Evolutionary conservation across 1,140 invertebrate genomes (phyloP), one percentile per base, ranked within the genome.

Genomic region (Bombus pascuorum): DNA sequence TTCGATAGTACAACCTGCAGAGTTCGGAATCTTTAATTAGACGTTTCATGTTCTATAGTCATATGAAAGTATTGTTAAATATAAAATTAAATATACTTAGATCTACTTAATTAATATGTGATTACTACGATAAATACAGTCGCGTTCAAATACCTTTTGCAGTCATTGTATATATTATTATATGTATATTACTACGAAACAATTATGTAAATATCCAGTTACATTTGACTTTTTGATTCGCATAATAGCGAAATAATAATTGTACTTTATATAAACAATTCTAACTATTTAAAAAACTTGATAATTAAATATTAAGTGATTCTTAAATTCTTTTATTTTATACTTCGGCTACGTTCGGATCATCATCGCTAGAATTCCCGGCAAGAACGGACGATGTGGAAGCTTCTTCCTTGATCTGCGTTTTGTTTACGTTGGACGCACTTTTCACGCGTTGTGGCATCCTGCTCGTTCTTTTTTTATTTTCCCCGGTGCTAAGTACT

Each of bases 1-100:
- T 95, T 95, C 25, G 95, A 95, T 1, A 94, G 72, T 1, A 95
- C 92, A 13, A 95, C 82, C 93, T 94, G 76, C 25, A 42, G 12
- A n/a, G 28, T 62, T 62, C 59, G 59, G 66, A 32, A 74, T 47
- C 32, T 18, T 34, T n/a, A 62, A 62, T 62, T 62, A 62, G 12
- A n/a, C 12, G 2, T n/a, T 62, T 62, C 59, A 28, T 62, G 10
- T 59, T 59, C 10, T 25, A 59, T 28, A 28, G 1, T 59, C 3
- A 1, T 28, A 59, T 25, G 25, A 59, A 59, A 59, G 25, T 59
- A 28, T 3, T 59, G 28, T 59, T 59, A 59, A 59, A 59, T 59
- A 25, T 59, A 25, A 59, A 25, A 59, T 59, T 59, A 10, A 28
- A 12, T 28, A 59, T 59, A 59, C 8, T 59, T 59, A 12, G 3